Percentiles rank a stretch among this genome's conserved stretches.
Evolutionary conservation across 2,888 invertebrate genomes (phyloP).

Genomic region (Corbicula japonica): DNA sequence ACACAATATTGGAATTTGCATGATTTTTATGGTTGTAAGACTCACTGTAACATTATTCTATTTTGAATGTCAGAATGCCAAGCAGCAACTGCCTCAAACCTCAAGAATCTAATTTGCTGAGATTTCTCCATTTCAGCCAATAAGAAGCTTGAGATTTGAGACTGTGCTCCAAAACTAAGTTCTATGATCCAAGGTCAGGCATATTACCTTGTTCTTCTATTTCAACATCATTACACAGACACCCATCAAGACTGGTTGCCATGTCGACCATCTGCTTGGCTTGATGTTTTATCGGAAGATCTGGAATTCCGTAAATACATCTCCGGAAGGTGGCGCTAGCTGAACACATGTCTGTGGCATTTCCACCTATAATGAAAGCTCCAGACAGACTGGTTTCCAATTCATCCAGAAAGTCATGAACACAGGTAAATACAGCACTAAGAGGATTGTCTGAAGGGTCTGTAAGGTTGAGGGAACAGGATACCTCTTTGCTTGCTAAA

Average conservation of each 20-base stretch:
- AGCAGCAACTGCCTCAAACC: too few species aligned
- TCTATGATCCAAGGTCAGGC: too few species aligned
- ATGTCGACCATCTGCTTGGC: slow-evolving; percentile 21
- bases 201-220: too few species aligned
- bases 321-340: slow-evolving; percentile 10
- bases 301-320: slow-evolving; percentile 30
- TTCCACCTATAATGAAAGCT: slow-evolving; percentile 11
- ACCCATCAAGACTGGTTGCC: slow-evolving; percentile 15
- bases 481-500: not conserved
- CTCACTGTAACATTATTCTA: too few species aligned
- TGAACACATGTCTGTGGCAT: slow-evolving; percentile 25
- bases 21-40: too few species aligned
- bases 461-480: not conserved
- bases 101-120: too few species aligned
- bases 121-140: too few species aligned
- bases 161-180: too few species aligned
- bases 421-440: slow-evolving; percentile 17
- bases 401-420: slow-evolving; percentile 2
- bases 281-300: slow-evolving; percentile 32
- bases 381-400: slow-evolving; percentile 12
- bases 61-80: too few species aligned
- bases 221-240: slow-evolving; percentile 36
- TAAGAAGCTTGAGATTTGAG: too few species aligned
- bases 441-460: not conserved
- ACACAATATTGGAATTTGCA: too few species aligned